Percentiles rank a stretch among this genome's conserved stretches.
These are phyloP conservation scores for Hypothenemus hampei DNA, from an alignment of 1,140 invertebrate genomes.

Conservation along the genomic window DNA sequence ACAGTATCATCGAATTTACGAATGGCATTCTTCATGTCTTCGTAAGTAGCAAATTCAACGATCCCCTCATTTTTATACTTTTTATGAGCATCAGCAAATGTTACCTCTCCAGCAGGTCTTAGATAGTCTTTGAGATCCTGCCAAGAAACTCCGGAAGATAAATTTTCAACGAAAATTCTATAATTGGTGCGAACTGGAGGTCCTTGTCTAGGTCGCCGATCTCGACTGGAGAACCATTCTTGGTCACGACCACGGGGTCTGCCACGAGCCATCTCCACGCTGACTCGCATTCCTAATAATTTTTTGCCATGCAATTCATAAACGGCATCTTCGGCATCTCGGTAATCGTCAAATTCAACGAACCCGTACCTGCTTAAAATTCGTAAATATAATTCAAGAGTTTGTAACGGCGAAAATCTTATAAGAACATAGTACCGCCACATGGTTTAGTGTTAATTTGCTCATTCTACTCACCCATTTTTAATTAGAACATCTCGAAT, in stretches of 20 bases:
- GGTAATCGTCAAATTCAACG: conserved; percentile 95
- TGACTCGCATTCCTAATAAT: conserved; percentile 84
- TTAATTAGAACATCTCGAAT: conserved; percentile 26
- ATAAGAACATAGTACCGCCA: too few species aligned
- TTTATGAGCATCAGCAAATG: conserved; percentile 90
- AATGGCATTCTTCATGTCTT: conserved; percentile 89
- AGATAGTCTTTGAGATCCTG: conserved; percentile 99
- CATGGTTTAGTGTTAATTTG: too few species aligned
- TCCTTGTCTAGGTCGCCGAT: conserved; percentile 21
- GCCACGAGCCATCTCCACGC: conserved; percentile 74
- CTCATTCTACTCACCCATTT: conserved; percentile 26
- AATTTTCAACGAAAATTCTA: conserved; percentile 91
- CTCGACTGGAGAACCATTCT: conserved; percentile 26
- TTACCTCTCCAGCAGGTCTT: conserved; percentile 95
- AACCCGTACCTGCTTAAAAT: conserved; percentile 76
- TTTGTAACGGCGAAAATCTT: neutral
- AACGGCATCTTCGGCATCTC: conserved; percentile 95
- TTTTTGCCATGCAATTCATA: conserved; percentile 95
- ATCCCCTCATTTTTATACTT: conserved; percentile 73
- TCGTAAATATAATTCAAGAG: too few species aligned
- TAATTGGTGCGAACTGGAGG: conserved; percentile 94
- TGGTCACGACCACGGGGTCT: conserved; percentile 55
- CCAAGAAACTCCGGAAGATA: conserved; percentile 96
- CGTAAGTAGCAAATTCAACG: conserved; percentile 83
- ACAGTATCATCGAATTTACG: conserved; percentile 76